phyloP scores from a whole-genome alignment of 2,797 vertebrate genomes.

The Pitangus sulphuratus region DNA sequence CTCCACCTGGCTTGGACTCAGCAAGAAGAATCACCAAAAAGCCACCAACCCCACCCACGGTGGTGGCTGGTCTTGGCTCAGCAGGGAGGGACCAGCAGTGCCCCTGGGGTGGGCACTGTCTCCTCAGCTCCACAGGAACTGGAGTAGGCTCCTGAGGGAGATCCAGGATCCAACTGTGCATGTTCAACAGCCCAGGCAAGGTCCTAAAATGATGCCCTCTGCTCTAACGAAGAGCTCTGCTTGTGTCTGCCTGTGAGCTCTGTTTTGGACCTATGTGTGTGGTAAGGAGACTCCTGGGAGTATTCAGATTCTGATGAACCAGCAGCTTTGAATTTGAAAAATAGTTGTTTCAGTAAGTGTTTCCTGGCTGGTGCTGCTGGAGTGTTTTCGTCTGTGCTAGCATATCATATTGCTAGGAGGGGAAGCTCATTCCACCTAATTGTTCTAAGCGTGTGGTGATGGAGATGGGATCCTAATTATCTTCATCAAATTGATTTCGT shows the following conservation, averaged over 20 bases:
- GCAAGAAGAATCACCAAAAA: fast-evolving
- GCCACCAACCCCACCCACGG: fast-evolving
- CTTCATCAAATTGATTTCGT: conserved; percentile 63
- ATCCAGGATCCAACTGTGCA: fast-evolving
- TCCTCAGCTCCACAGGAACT: not conserved
- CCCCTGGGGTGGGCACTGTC: not conserved
- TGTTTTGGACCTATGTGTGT: not conserved
- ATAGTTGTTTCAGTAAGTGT: not conserved
- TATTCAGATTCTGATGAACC: not conserved
- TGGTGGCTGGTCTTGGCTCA: not conserved
- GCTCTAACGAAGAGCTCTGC: not conserved
- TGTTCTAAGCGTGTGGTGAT: conserved; percentile 45
- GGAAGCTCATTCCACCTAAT: conserved; percentile 60
- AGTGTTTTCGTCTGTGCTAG: not conserved
- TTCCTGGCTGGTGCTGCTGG: not conserved
- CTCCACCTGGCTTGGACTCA: not conserved
- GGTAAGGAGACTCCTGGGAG: not conserved
- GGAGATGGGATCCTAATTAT: conserved; percentile 65
- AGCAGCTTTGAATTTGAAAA: not conserved
- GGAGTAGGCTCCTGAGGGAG: fast-evolving
- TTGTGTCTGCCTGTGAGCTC: not conserved
- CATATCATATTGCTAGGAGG: conserved; percentile 14
- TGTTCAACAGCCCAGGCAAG: not conserved
- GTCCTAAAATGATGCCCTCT: not conserved
- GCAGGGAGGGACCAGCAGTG: not conserved